Evolutionary conservation across 2,888 invertebrate genomes (phyloP).

Genomic region (Nephrotoma flavescens): DNA sequence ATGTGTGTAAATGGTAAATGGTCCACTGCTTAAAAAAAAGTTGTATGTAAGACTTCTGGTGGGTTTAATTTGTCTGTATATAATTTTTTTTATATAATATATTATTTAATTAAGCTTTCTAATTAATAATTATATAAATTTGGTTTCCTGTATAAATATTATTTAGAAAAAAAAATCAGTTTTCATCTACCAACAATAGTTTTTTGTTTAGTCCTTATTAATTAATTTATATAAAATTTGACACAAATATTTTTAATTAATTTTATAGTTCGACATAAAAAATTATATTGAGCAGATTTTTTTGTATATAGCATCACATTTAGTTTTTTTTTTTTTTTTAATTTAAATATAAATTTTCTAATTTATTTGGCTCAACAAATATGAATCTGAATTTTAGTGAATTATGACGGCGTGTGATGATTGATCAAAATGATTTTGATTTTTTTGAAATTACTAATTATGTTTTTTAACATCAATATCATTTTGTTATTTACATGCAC

Average conservation of each 20-base stretch:
- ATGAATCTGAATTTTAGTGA: background rate
- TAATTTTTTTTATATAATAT: conserved; percentile 8
- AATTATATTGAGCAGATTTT: background rate
- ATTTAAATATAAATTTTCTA: background rate
- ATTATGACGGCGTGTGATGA: background rate
- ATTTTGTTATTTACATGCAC: background rate
- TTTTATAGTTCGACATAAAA: background rate
- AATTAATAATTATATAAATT: background rate
- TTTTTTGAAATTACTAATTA: background rate
- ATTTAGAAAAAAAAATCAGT: background rate
- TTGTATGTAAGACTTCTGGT: background rate
- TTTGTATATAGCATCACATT: background rate
- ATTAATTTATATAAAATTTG: background rate
- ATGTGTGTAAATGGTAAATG: background rate
- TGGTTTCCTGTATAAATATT: background rate
- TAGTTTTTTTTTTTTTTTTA: background rate
- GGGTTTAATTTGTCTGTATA: background rate
- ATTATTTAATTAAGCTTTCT: background rate
- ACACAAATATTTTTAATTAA: background rate
- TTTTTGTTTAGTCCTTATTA: background rate
- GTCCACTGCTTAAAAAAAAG: background rate
- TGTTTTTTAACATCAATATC: background rate
- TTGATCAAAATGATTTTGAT: background rate
- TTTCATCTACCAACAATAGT: background rate
- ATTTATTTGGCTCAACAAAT: background rate